Evolutionary conservation across 1,140 invertebrate genomes (phyloP).

Genomic region (Eriosoma lanigerum): DNA sequence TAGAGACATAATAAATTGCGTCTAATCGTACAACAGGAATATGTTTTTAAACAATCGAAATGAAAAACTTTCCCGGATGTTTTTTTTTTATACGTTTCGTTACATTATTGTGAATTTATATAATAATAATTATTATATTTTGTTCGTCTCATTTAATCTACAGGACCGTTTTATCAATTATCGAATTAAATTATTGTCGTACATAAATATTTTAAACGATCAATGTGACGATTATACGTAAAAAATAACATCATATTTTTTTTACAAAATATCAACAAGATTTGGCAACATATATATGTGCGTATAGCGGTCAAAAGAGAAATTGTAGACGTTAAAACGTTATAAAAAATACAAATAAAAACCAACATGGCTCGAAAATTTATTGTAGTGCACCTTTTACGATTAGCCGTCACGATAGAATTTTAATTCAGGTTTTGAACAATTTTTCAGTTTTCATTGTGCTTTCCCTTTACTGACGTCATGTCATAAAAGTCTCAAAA

Average conservation of each 20-base stretch:
- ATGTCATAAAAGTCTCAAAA: conserved; percentile 12
- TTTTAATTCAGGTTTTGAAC: conserved; percentile 26
- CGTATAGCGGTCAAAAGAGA: not conserved
- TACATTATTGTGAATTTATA: no score
- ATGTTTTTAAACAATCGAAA: not conserved
- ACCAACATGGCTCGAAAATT: not conserved
- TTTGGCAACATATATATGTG: not conserved
- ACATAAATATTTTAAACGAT: no score
- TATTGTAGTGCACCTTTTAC: conserved; percentile 23
- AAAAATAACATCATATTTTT: no score
- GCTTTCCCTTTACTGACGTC: conserved; percentile 37
- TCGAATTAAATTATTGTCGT: no score
- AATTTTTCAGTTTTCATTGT: conserved; percentile 29
- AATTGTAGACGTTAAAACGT: conserved; percentile 2
- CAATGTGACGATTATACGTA: not conserved
- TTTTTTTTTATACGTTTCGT: not conserved
- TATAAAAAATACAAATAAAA: not conserved
- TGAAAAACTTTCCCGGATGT: not conserved
- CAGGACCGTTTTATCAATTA: no score
- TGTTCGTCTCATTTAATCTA: no score
- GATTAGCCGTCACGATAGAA: not conserved
- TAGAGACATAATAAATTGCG: not conserved
- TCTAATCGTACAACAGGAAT: no score
- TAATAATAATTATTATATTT: no score
- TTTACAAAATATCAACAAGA: not conserved